Percentiles rank a stretch among this genome's conserved stretches.
phyloP scores from a whole-genome alignment of 2,888 invertebrate genomes.

The Drosophila sordidula region DNA sequence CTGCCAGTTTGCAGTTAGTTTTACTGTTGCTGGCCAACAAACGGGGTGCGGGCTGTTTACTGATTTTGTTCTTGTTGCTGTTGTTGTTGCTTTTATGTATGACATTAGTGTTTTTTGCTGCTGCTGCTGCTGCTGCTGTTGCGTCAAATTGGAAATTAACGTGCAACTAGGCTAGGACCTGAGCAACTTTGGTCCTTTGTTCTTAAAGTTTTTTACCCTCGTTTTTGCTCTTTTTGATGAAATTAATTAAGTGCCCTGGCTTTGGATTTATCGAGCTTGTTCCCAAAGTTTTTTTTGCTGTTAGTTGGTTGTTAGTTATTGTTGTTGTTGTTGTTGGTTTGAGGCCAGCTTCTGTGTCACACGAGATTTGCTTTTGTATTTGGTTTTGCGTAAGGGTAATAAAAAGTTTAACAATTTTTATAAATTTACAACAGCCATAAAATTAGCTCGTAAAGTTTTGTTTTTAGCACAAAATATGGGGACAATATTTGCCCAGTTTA shows the following conservation, averaged over 20 bases:
- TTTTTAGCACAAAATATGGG: conserved; percentile 33
- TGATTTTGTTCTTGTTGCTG: conserved; percentile 54
- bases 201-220: conserved; percentile 66
- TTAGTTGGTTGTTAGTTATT: conserved; percentile 23
- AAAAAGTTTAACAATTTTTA: conserved; percentile 53
- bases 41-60: conserved; percentile 27
- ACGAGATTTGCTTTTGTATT: conserved; percentile 34
- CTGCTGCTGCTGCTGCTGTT: conserved; percentile 40
- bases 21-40: conserved; percentile 60
- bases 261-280: conserved; percentile 73
- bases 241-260: conserved; percentile 75
- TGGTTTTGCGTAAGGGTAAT: conserved; percentile 27
- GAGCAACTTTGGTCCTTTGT: conserved; percentile 68
- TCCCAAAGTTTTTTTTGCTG: conserved; percentile 54
- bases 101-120: conserved; percentile 62
- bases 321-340: conserved; percentile 27
- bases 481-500: conserved; percentile 38
- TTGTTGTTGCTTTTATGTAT: conserved; percentile 53
- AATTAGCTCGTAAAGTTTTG: conserved; percentile 66
- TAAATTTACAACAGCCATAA: conserved; percentile 61
- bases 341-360: conserved; percentile 51
- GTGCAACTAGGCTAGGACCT: conserved; percentile 72
- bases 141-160: conserved; percentile 77
- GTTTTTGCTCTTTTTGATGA: conserved; percentile 44
- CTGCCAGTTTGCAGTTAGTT: conserved; percentile 75